A percentile compares a stretch with the other conserved stretches of the same genome.
Conservation (phyloP, 2,113 vertebrate genomes). For the Misgurnus anguillicaudatus region DNA sequence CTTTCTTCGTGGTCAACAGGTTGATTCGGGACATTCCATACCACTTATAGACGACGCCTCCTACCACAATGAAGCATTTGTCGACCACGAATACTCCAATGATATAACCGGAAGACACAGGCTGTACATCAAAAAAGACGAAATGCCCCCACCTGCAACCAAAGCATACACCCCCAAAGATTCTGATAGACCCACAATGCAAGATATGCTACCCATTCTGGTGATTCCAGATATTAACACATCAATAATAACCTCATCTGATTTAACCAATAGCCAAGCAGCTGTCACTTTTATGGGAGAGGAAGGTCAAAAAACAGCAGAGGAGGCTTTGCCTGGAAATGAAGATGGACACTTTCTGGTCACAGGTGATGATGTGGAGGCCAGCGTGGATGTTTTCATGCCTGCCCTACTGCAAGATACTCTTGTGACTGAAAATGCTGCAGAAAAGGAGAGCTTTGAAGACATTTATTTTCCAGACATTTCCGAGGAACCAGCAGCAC, state of each 20-base stretch:
- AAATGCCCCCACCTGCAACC: constrained; percentile 23
- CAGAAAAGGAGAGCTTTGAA: neutral
- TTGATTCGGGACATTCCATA: constrained; percentile 45
- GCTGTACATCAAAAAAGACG: constrained; percentile 62
- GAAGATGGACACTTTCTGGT: neutral
- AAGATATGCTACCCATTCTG: constrained; percentile 29
- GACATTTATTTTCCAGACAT: neutral
- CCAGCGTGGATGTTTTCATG: neutral
- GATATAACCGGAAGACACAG: constrained; percentile 56
- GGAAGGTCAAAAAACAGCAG: neutral
- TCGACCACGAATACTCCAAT: constrained; percentile 20
- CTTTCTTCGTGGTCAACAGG: constrained; percentile 57
- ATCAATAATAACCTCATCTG: neutral
- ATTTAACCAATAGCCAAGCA: constrained; percentile 31
- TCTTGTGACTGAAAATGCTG: neutral
- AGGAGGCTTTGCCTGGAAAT: neutral
- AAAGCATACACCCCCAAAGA: neutral
- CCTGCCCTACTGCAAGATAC: neutral
- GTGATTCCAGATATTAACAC: constrained; percentile 25
- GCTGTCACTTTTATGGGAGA: constrained; percentile 23
- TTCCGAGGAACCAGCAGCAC: neutral
- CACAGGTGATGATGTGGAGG: neutral
- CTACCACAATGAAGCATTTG: constrained; percentile 52
- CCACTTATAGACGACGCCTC: constrained; percentile 51
- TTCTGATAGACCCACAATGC: neutral